Conservation (phyloP, 2,797 vertebrate species). For the Menidia menidia region DNA sequence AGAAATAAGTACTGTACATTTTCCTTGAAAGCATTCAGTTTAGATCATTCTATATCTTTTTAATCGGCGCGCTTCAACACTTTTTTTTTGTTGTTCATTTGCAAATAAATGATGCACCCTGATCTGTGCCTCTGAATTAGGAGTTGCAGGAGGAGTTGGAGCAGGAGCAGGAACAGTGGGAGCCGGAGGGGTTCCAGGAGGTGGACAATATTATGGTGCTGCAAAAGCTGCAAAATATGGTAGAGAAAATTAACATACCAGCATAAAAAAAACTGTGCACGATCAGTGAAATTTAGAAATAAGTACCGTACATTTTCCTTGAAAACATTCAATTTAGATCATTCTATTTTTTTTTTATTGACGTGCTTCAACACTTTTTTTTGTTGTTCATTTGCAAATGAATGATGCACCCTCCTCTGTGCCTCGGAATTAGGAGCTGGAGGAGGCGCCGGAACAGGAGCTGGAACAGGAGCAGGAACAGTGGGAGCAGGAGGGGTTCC, state of each 20-base stretch:
- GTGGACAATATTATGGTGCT: constrained; percentile 55
- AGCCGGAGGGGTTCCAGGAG: constrained; percentile 26
- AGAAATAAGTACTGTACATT: no score
- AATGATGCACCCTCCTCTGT: background rate
- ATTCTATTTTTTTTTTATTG: background rate
- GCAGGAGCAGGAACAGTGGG: constrained; percentile 29
- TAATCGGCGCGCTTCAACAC: no score
- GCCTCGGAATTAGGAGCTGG: background rate
- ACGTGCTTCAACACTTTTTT: no score
- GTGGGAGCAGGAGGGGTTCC: constrained; percentile 23
- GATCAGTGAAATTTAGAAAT: background rate
- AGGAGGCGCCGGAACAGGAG: constrained; percentile 13
- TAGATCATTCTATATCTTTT: no score
- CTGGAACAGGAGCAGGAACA: constrained; percentile 8
- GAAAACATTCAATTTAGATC: background rate
- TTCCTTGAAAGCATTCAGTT: no score
- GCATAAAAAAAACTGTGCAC: background rate
- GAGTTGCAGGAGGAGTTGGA: constrained; percentile 24
- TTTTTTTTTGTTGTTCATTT: no score
- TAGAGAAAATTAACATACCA: background rate
- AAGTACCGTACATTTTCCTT: background rate
- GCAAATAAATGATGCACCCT: no score
- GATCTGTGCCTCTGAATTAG: constrained; percentile 3
- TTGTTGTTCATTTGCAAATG: background rate
- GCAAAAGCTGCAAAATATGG: constrained; percentile 69